Evolutionary conservation across 2,888 invertebrate species (phyloP), one percentile per base, ranked within the genome.

Genomic region (Paralinhomoeus sp.): DNA sequence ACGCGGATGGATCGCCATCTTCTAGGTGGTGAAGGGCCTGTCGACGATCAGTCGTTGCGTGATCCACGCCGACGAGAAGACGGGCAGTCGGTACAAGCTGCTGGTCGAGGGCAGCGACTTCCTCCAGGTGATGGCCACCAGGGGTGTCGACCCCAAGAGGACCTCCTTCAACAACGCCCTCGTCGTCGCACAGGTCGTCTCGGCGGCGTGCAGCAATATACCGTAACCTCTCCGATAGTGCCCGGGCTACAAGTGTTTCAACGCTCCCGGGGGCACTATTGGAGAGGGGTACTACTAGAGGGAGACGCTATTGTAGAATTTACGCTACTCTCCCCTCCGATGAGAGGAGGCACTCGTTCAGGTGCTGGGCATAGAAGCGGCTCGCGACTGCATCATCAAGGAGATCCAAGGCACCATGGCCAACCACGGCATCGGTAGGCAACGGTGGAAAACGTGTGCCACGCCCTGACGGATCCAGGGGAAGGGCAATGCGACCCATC

Each of bases 371-470:
- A 89, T 97, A 55, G 97, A 99, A 69, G 97, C 97, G 18, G 93
- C 97, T 2, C 79, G 85, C 58, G 74, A 77, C 37, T 87, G 85
- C 1, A 93, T 97, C 49, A 89, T 93, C 73, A 74, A 74, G 50
- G 93, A 97, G 73, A 91, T 97, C 58, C 79, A 81, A 58, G 76
- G 78, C 51, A 91, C 93, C 24, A 93, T 97, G 93, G 81, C 78
- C 60, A 82, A 81, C 44, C 93, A 97, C 65, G 93, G 93, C 49
- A 93, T 97, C 80, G 83, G 79, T n/a, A n/a, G n/a, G n/a, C n/a
- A n/a, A n/a, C n/a, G n/a, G n/a, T n/a, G n/a, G n/a, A n/a, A n/a
- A n/a, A n/a, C n/a, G n/a, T n/a, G n/a, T n/a, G n/a, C n/a, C n/a
- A n/a, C n/a, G n/a, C n/a, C n/a, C n/a, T n/a, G n/a, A n/a, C n/a